These are phyloP conservation scores for Pterophyllum scalare DNA, from an alignment of 2,113 vertebrate species.

Conservation along the genomic window DNA sequence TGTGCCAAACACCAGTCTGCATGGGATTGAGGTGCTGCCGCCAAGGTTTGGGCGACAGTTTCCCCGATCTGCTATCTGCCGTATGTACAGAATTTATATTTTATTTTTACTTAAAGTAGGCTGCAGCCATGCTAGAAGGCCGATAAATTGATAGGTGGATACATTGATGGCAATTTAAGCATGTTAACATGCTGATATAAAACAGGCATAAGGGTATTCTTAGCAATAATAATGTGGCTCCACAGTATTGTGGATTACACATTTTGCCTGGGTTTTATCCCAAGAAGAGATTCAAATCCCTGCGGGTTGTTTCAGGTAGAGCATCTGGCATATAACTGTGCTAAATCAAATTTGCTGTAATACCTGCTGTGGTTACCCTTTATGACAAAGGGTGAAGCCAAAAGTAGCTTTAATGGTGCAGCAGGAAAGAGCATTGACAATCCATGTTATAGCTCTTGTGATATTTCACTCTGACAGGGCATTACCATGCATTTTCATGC, in stretches of 20 bases:
- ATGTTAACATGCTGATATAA: not conserved
- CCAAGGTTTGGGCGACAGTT: constrained; percentile 65
- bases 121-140: not conserved
- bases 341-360: not conserved
- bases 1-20: constrained; percentile 79
- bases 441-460: not conserved
- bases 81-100: constrained; percentile 36
- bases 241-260: too few relatives aligned
- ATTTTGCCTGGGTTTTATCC: not conserved
- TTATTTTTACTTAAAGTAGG: not conserved
- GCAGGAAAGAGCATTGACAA: not conserved
- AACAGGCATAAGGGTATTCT: not conserved
- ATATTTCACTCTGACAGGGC: not conserved
- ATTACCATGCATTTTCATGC: not conserved
- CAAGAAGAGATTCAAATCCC: not conserved
- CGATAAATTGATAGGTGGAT: not conserved
- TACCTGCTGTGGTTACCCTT: not conserved
- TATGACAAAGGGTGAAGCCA: not conserved
- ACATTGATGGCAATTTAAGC: not conserved
- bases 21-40: constrained; percentile 60
- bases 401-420: not conserved
- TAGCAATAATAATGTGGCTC: too few relatives aligned
- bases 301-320: not conserved
- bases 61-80: constrained; percentile 73
- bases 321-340: not conserved